These are phyloP conservation scores for Ichneumoninae sp. DNA, from an alignment of 2,888 invertebrate species.

Conservation along the genomic window DNA sequence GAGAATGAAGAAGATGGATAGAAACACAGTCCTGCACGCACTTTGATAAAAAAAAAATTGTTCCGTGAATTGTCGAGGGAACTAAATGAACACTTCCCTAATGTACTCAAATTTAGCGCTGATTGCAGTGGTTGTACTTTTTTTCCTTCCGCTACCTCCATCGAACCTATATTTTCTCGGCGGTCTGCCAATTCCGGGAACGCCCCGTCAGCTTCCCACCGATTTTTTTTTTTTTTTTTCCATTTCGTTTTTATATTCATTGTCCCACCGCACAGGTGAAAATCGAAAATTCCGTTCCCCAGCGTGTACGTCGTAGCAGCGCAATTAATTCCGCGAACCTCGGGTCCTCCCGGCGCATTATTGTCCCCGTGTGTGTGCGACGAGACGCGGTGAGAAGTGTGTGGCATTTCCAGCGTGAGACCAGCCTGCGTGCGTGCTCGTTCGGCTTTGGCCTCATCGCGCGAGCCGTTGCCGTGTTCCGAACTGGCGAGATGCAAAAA, in stretches of 20 bases:
- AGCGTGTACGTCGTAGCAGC: conserved; percentile 20
- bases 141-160: background rate
- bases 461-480: background rate
- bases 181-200: conserved; percentile 1
- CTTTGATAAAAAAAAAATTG: background rate
- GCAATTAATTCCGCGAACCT: conserved; percentile 50
- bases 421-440: conserved; percentile 8
- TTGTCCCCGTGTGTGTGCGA: conserved; percentile 1
- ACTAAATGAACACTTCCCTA: background rate
- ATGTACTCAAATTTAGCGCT: background rate
- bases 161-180: background rate
- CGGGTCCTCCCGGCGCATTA: conserved; percentile 16
- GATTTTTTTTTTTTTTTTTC: background rate
- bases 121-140: background rate
- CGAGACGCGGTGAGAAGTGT: conserved; percentile 5
- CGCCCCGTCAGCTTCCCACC: background rate
- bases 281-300: conserved; percentile 41
- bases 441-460: background rate
- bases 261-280: background rate
- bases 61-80: conserved; percentile 4
- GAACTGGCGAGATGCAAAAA: conserved; percentile 25
- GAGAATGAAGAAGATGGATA: conserved; percentile 3
- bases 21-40: background rate
- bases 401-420: conserved; percentile 30
- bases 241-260: background rate